These are phyloP conservation scores for Actinia equina DNA, from an alignment of 64 coral and sea anemone genomes.

Conservation along the genomic window DNA sequence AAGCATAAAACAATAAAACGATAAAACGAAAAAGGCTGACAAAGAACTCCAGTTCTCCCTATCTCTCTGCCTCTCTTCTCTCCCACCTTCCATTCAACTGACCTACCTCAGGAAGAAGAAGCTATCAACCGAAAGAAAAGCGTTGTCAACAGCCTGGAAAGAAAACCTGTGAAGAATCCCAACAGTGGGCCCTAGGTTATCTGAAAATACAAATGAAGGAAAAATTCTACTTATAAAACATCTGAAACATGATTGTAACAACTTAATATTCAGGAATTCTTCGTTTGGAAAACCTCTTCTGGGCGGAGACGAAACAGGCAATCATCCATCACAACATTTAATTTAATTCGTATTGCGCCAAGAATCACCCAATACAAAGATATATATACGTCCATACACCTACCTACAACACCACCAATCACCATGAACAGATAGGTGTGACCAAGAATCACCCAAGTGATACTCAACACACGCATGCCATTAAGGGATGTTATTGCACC, in stretches of 20 bases:
- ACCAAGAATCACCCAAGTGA: constrained; percentile 87
- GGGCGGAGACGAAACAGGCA: too few species aligned
- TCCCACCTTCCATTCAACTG: too few species aligned
- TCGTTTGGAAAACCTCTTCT: too few species aligned
- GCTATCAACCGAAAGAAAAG: constrained; percentile 78
- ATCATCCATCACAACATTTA: too few species aligned
- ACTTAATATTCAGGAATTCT: too few species aligned
- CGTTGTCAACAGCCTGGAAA: constrained; percentile 65
- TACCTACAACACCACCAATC: constrained; percentile 27
- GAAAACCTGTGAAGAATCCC: constrained; percentile 50
- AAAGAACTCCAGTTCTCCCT: not conserved
- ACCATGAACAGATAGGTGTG: constrained; percentile 50
- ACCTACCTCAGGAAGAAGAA: constrained; percentile 88
- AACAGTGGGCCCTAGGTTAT: constrained; percentile 3
- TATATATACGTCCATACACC: constrained; percentile 17
- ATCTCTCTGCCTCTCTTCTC: too few species aligned
- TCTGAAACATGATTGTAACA: not conserved
- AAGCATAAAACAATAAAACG: too few species aligned
- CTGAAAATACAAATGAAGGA: constrained; percentile 26
- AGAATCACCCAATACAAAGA: too few species aligned
- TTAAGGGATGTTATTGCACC: constrained; percentile 74
- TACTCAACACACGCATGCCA: constrained; percentile 77
- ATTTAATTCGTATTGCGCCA: too few species aligned
- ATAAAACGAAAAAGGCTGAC: too few species aligned
- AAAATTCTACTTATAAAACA: not conserved